Evolutionary conservation across 2,888 invertebrate genomes (phyloP).

Genomic region (Drosophila diplacantha): DNA sequence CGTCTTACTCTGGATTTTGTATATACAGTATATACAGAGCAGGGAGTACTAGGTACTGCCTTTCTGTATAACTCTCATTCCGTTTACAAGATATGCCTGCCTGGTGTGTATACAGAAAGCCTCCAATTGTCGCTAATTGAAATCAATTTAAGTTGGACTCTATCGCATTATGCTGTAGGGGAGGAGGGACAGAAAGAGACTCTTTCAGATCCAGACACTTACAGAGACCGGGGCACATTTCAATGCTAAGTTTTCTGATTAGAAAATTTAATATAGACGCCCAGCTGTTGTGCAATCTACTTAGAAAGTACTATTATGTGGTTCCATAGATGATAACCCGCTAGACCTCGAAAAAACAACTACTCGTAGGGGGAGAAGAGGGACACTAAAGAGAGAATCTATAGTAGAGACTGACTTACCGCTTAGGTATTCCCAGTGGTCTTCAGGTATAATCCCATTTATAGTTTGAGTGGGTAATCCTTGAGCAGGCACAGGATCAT

Average conservation of each 20-base stretch:
- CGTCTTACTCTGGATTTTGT: background rate
- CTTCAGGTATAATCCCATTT: constrained; percentile 50
- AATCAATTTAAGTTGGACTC: constrained; percentile 65
- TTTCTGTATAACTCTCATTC: background rate
- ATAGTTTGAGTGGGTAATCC: constrained; percentile 21
- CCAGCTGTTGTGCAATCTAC: constrained; percentile 39
- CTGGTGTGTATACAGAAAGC: constrained; percentile 3
- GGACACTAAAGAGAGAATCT: background rate
- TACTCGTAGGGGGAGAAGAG: too few species aligned
- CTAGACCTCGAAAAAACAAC: constrained; percentile 3
- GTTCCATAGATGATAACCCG: constrained; percentile 31
- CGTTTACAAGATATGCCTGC: constrained; percentile 14
- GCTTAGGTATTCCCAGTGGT: constrained; percentile 45
- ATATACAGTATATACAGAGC: background rate
- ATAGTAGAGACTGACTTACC: constrained; percentile 34
- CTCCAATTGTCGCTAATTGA: constrained; percentile 54
- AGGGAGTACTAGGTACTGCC: constrained; percentile 5
- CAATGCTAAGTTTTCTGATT: constrained; percentile 43
- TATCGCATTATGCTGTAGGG: constrained; percentile 40
- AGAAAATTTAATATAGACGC: constrained; percentile 30
- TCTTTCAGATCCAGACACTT: background rate
- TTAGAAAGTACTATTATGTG: constrained; percentile 6
- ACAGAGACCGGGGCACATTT: constrained; percentile 23
- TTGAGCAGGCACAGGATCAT: constrained; percentile 8
- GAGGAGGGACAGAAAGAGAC: background rate